Evolutionary conservation across 1,140 invertebrate genomes (phyloP), one percentile per base, ranked within the genome.

Genomic region (Hormaphis cornu): DNA sequence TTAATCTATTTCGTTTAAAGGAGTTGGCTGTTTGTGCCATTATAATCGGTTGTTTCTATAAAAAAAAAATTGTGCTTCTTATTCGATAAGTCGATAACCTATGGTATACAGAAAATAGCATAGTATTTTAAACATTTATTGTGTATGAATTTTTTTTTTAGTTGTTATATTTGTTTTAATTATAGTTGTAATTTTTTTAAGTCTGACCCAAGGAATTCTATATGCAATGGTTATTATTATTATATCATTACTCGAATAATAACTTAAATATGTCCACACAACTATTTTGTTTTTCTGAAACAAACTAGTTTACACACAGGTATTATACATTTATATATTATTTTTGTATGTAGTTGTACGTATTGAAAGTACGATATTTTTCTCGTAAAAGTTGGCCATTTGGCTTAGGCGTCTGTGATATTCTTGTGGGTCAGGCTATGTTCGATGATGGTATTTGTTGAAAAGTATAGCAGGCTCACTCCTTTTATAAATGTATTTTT

Each of bases 341-440:
- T 46, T 35, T 63, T 63, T 63, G 44, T 63, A 9, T 63, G 28
- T 30, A 28, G n/a, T 44, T 10, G 14, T 20, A 7, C 44, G 58
- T 61, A 61, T 28, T 33, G 40, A 58, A 37, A 24, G 14, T 20
- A 14, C 18, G 18, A 20, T 44, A 61, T n/a, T 28, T 18, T 28
- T 28, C 20, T 46, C 26, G 24, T 61, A 20, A 26, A 42, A 46
- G 24, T 46, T 46, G n/a, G 24, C 40, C 58, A 61, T 44, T 18
- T 66, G 61, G 28, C 28, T 33, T 48, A 5, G 9, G 35, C 50
- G 18, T 66, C 61, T 66, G 61, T 66, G 61, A 66, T 66, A 66
- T 66, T 66, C 61, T 66, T 66, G 61, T 66, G 61, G 61, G 44
- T 66, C 61, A 66, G 61, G 61, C 61, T 66, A 66, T 66, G 44